Base-by-base conservation (phyloP, 2,797 vertebrate genomes). In the Bradypodion ventrale region DNA sequence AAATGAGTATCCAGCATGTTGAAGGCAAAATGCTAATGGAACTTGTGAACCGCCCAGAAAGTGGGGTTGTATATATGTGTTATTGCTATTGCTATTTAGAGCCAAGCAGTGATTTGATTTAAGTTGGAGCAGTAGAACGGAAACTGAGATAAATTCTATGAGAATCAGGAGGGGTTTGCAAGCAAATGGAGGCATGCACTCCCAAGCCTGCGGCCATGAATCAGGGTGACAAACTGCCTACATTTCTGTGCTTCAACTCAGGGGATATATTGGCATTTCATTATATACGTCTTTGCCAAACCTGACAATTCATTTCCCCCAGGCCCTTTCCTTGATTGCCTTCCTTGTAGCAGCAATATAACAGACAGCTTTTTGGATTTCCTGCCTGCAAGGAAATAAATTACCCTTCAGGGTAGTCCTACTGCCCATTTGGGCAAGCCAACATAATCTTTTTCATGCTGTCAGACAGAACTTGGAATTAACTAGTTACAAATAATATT, bases 241-340 rank as follows among this genome's bases (percentile, higher is more conserved):
- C 35, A 44, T 85, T 60, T 75, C 42, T 37, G 7, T 35, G 37
- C 72, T 74, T 85, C 81, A 81, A 85, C 81, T 69, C 78, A 85
- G 69, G n/a, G 65, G 37, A 76, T 76, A 78, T 60, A 75, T 80
- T 69, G 84, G 75, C 49, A 60, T 76, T 85, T 46, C 78, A n/a
- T 76, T 78, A 70, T 85, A 76, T 42, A 85, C 81, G 68, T 83
- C 84, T 75, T 69, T 81, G 78, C 65, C 56, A 75, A 23, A 63
- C 63, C 46, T 76, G 79, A 85, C 78, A 85, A 81, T 85, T 76
- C 78, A 85, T 85, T 85, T 76, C 84, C 78, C 63, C 78, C 25
- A 7, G 25, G 76, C 32, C 60, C 29, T 63, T 85, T 85, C 72
- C 72, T 75, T 81, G 78, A 85, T 81, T 85, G 73, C 72, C 40